Evolutionary conservation across 2,113 vertebrate genomes (phyloP).

Genomic region (Scartelaos histophorus): DNA sequence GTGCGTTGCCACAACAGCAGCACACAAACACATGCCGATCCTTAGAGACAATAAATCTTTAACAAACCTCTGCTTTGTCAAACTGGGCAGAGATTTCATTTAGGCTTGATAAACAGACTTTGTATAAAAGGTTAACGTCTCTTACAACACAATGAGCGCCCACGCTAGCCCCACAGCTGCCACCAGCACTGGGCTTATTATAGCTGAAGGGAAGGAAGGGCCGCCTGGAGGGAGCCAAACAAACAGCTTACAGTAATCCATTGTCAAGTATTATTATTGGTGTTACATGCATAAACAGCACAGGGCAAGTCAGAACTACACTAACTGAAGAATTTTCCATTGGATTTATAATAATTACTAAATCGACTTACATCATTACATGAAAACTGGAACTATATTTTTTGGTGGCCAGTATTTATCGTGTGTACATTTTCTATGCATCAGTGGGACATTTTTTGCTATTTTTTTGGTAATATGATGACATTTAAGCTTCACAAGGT

Average conservation of each 20-base stretch:
- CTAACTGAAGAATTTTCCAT: too few relatives aligned
- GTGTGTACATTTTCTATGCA: too few relatives aligned
- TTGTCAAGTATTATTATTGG: background rate
- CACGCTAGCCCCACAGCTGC: conserved; percentile 55
- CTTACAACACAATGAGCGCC: conserved; percentile 60
- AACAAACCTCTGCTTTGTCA: conserved; percentile 16
- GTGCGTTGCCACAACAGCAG: conserved; percentile 11
- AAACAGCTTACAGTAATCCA: conserved; percentile 26
- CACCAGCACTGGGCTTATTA: conserved; percentile 45
- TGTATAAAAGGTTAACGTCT: conserved; percentile 44
- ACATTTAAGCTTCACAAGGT: too few relatives aligned
- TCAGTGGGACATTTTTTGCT: too few relatives aligned
- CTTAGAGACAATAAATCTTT: conserved; percentile 21
- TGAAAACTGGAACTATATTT: too few relatives aligned
- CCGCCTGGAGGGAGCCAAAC: conserved; percentile 55
- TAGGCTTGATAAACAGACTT: conserved; percentile 29
- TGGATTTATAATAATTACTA: too few relatives aligned
- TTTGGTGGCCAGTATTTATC: too few relatives aligned
- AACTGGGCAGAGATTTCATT: conserved; percentile 20
- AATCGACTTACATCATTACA: too few relatives aligned
- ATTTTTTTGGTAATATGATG: too few relatives aligned
- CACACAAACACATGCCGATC: conserved; percentile 1
- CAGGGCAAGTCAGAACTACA: background rate
- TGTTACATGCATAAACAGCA: background rate
- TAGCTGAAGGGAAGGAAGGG: conserved; percentile 72